These are phyloP conservation scores for Pelochelys cantorii DNA, from an alignment of 2,797 vertebrate species.

Conservation along the genomic window DNA sequence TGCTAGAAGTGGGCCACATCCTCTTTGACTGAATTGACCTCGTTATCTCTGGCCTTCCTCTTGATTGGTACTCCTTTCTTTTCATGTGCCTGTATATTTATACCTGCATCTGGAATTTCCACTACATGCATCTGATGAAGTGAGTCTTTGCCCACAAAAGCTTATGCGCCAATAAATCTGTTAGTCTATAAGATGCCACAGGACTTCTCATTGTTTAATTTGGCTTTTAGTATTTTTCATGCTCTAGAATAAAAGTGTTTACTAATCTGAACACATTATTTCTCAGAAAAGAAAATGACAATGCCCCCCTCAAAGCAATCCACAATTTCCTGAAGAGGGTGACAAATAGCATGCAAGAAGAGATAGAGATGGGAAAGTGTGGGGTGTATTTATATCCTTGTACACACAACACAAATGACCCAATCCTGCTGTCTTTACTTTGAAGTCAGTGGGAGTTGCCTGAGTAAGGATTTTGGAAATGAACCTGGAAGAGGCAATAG, in stretches of 20 bases:
- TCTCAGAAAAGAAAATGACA: constrained; percentile 19
- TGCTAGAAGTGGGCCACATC: too few relatives aligned
- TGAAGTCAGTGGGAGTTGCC: not conserved
- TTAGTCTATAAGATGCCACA: too few relatives aligned
- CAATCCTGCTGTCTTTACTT: not conserved
- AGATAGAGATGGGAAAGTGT: not conserved
- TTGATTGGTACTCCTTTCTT: too few relatives aligned
- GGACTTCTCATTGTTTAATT: not conserved
- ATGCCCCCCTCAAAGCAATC: not conserved
- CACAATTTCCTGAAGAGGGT: not conserved
- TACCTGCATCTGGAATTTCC: too few relatives aligned
- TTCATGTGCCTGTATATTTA: too few relatives aligned
- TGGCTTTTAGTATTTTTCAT: not conserved
- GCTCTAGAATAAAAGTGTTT: not conserved
- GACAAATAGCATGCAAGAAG: not conserved
- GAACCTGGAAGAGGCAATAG: not conserved
- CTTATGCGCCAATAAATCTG: too few relatives aligned
- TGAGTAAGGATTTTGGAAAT: constrained; percentile 11
- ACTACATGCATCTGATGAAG: too few relatives aligned
- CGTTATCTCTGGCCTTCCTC: too few relatives aligned
- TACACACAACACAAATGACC: rapidly evolving
- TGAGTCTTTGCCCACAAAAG: too few relatives aligned
- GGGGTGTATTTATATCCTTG: not conserved
- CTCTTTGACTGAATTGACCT: too few relatives aligned
- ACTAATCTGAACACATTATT: not conserved